Evolutionary conservation across 2,888 invertebrate genomes (phyloP).

Genomic region (Allophyes oxyacanthae): DNA sequence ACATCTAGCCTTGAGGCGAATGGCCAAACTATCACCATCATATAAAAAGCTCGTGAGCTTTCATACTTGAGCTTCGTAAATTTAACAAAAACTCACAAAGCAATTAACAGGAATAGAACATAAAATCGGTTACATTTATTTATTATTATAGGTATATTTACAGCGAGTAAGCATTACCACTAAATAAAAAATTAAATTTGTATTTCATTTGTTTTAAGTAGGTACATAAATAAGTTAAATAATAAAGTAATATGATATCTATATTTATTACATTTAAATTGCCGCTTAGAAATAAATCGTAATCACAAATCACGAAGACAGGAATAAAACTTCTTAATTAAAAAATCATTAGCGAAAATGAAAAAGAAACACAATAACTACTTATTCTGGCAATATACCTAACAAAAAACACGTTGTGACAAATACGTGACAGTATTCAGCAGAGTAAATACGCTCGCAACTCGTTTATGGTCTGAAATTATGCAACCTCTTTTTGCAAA

Average conservation of each 20-base stretch:
- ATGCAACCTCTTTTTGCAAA: conserved; percentile 72
- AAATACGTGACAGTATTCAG: conserved; percentile 29
- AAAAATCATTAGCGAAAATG: conserved; percentile 13
- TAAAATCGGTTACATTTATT: no score
- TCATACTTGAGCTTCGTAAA: conserved; percentile 35
- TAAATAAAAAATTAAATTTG: no score
- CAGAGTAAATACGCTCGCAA: conserved; percentile 42
- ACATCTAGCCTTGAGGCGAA: conserved; percentile 79
- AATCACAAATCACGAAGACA: no score
- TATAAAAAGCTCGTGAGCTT: conserved; percentile 54
- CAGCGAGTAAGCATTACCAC: no score
- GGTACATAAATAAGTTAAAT: no score
- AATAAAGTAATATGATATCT: no score
- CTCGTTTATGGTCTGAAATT: conserved; percentile 59
- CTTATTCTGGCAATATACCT: conserved; percentile 4
- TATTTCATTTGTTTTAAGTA: no score
- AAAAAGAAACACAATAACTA: conserved; percentile 14
- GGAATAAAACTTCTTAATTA: neutral
- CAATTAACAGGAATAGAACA: conserved; percentile 6
- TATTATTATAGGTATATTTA: no score
- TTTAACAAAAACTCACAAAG: conserved; percentile 17
- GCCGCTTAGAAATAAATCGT: no score
- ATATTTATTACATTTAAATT: no score
- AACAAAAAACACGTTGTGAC: conserved; percentile 3
- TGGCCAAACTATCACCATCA: conserved; percentile 70